Evolutionary conservation across 2,797 vertebrate genomes (phyloP), one percentile per base, ranked within the genome.

Genomic region (Hydrocynus forskahlii): DNA sequence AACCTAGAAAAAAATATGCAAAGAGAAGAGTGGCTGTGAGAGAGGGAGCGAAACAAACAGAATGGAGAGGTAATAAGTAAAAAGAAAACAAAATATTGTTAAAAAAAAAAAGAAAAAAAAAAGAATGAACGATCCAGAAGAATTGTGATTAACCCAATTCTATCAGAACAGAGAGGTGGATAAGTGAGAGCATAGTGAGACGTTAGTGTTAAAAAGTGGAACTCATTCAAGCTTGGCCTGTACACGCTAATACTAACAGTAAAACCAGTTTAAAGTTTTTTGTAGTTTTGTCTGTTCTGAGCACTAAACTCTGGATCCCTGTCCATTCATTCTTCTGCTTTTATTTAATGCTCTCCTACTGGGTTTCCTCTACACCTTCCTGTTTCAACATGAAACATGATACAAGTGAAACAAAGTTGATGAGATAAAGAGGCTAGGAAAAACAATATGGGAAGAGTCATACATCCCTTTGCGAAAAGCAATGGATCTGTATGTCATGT

Each of bases 1-100:
- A 79, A 87, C 74, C 83, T 78, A 80, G 83, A 83, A 86, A 90
- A 89, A 89, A 91, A 72, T 93, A 89, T 93, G 86, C 92, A 85
- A 91, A 88, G 88, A 75, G 91, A 38, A 70, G 78, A 66, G 25
- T 7, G 38, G 13, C 38, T 25, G 54, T 40, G 45, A 45, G 13
- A 63, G 48, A 60, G 23, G n/a, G 48, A 40, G 29, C 23, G 8
- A 52, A 16, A 70, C 38, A 60, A 40, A 55, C 25, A 63, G 55
- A 21, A 52, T 64, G n/a, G 16, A 38, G 21, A 48, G n/a, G 43
- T 45, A n/a, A 25, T 19, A 25, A 45, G 23, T 40, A 6, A 25
- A n/a, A 19, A 69, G 66, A 64, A 54, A 48, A 16, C 23, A 10
- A 29, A 29, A 21, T 60, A 52, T 1, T 29, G 67, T 54, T 45